Base-by-base conservation (phyloP, 2,888 invertebrate genomes). In the Colletes collaris region DNA sequence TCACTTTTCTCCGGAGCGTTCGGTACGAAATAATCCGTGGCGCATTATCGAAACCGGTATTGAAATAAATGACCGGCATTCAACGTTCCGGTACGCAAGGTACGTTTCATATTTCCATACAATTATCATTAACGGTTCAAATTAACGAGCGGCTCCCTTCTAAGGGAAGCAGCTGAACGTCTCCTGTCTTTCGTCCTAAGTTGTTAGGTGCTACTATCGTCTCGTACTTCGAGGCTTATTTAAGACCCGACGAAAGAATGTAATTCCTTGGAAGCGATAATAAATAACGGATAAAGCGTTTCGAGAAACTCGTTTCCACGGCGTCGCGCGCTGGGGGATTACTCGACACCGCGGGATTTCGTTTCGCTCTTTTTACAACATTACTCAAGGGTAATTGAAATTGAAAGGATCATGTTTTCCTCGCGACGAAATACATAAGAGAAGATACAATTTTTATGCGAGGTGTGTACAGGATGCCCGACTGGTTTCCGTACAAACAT, bases 51-150 rank as follows among this genome's bases (percentile, higher is more conserved):
- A 73, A 80, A 87, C 81, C 83, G 78, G 85, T 88, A 88, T 85
- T 82, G 85, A 83, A 85, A 88, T 81, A 74, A 88, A 83, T 76
- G 83, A 75, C 52, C 75, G 55, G 59, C 65, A 60, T 58, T 7
- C 67, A 49, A 11, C 49, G 55, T 19, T 46, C 62, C 60, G 50
- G 11, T 70, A 52, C 65, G 37, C 59, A 16, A 59, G 27, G 27
- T 76, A 71, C 82, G 81, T 77, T 86, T 88, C 81, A 80, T 84
- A 88, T 85, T 85, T 86, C 85, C 85, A 87, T 86, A 86, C 83
- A 86, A 87, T 88, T 86, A 88, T 88, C 88, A 84, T 88, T 85
- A 86, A 82, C 64, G 81, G 65, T 62, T 62, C 78, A 72, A 82
- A 85, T 85, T 84, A 84, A 88, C 80, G 84, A 82, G 77, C 76